Base-by-base conservation (phyloP, 2,797 vertebrate species). In the Pseudochromis fuscus region DNA sequence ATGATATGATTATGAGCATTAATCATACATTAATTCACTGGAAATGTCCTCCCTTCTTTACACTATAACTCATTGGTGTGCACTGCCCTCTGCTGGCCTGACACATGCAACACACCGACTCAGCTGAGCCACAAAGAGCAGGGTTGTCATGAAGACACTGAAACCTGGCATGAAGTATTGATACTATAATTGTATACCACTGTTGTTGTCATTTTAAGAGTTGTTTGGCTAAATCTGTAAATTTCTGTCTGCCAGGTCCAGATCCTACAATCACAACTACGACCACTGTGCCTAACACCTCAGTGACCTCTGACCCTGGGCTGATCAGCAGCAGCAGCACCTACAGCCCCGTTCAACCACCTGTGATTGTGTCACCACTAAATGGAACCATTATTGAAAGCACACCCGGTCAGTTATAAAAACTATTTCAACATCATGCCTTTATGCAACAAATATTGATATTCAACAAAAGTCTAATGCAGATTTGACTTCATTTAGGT, bases 351-450 rank as follows among this genome's bases (percentile, higher is more conserved):
- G 7, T 5, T 31, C 19, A 30, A 10, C 82, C 77, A 1, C 92
- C 92, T 13, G 48, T 86, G 37, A 94, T 95, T 2, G 5, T 91
- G 4, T 86, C 75, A 11, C 94, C 93, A 3, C n/a, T 81, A 15
- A 93, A 93, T 33, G 89, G 91, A 25, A 80, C 81, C 23, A 4
- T 89, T 24, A 83, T 87, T 62, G 81, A 93, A 74, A 79, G 53
- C 62, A 12, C 44, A 6, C 83, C 87, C 4, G 93, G 94, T 95
- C 38, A 80, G 91, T 72, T 2, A 51, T 4, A 1, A 31, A 48
- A 16, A 27, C 3, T 0, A 1, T 28, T 56, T 0, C 15, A 18
- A 33, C 48, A 4, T 24, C 4, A 55, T 27, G 8, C n/a, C 23
- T 16, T 8, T 18, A 33, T 59, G 16, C 19, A 57, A 7, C 33